Evolutionary conservation across 1,140 invertebrate species (phyloP), one percentile per base, ranked within the genome.

Genomic region (Stegodyphus mimosarum): DNA sequence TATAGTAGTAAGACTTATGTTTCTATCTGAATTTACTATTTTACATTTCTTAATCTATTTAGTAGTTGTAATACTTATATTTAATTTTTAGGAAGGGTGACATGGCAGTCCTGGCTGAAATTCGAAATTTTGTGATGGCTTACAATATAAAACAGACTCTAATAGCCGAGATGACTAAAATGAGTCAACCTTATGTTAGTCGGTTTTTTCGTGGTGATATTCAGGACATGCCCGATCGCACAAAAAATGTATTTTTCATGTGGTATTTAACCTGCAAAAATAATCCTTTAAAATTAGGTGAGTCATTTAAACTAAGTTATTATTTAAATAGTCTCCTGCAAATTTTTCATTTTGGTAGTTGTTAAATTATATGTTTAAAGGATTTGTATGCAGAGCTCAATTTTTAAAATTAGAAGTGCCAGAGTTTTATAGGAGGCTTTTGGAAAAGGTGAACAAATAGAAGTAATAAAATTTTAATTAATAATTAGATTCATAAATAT

Each of bases 101-200:
- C 52, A 85, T 87, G 66, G 87, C 86, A 63, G 88, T 89, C 67
- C 87, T 89, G 79, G 88, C 89, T 70, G 89, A 90, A 84, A 90
- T 90, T 70, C 83, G 89, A 60, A 87, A 89, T 72, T 86, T 86
- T 86, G 85, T 86, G 53, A 86, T 86, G 85, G 89, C 89, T 80
- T 88, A 90, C 78, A 89, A 89, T 81, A 88, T 90, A 64, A 90
- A 90, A 75, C 90, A 90, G 75, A 89, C 89, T 83, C 88, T 90
- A 83, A 89, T 90, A 70, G 89, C 89, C 18, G 88, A 89, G 55
- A 89, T 90, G 87, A 88, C 89, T 77, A 89, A 86, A 80, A 86
- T 86, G 85, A 90, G 89, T 78, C 90, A 90, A 77, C 89, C 89
- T 9, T 90, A 90, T 87, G 89, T 90, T 6, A 90, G 89, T 81